Conservation (phyloP, 2,888 invertebrate genomes). For the Mythimna ferrago region DNA sequence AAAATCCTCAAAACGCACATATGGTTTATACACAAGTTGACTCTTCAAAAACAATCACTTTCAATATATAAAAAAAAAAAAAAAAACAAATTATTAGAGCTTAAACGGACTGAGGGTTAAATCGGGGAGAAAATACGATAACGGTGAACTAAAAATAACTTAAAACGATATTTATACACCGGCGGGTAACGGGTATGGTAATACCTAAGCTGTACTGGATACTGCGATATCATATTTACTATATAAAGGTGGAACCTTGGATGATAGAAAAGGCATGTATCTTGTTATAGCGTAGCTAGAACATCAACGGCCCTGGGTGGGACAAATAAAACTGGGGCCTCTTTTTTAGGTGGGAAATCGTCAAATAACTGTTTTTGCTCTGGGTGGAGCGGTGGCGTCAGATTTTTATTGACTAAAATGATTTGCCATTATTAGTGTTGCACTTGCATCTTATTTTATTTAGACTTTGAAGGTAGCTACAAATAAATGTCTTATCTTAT, state of each 20-base stretch:
- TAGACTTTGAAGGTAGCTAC: no score
- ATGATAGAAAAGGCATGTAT: constrained; percentile 28
- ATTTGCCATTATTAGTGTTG: no score
- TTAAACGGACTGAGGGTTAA: constrained; percentile 40
- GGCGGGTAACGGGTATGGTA: constrained; percentile 61
- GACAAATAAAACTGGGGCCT: no score
- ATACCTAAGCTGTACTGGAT: constrained; percentile 57
- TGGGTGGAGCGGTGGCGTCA: no score
- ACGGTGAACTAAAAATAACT: constrained; percentile 63
- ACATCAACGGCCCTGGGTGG: no score
- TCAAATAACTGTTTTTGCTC: no score
- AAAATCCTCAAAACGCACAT: background rate
- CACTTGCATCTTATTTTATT: no score
- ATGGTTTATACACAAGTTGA: background rate
- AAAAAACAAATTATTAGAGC: constrained; percentile 47
- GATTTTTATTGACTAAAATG: no score
- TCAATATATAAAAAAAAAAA: constrained; percentile 36
- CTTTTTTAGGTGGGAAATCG: no score
- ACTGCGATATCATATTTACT: constrained; percentile 53
- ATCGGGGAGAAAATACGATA: constrained; percentile 48
- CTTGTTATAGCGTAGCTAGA: no score
- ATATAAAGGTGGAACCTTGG: constrained; percentile 25
- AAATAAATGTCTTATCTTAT: no score
- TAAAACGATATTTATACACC: constrained; percentile 50
- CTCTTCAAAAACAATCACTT: background rate